Percentiles rank a stretch among this genome's conserved stretches.
Conservation (phyloP, 2,113 vertebrate genomes). For the Eulemur rufifrons region DNA sequence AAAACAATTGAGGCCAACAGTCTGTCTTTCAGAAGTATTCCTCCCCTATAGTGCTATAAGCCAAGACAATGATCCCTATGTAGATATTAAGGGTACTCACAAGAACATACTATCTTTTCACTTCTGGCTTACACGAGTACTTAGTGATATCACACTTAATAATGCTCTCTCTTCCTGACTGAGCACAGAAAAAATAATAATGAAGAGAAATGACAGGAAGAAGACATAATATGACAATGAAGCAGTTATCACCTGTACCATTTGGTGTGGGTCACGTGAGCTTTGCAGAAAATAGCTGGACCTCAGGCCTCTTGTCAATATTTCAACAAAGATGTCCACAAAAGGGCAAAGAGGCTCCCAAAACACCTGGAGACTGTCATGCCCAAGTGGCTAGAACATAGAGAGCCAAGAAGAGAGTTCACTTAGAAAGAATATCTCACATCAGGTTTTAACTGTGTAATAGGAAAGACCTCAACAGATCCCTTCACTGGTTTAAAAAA, state of each 20-base stretch:
- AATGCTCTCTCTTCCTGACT: neutral
- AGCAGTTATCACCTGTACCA: neutral
- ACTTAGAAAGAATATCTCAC: neutral
- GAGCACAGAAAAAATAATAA: neutral
- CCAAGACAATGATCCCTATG: neutral
- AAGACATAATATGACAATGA: neutral
- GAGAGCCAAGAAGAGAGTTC: neutral
- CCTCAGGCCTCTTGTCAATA: neutral
- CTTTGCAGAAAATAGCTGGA: neutral
- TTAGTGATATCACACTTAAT: neutral
- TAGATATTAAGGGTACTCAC: neutral
- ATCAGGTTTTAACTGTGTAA: neutral
- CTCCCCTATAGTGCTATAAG: neutral
- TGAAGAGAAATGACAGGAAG: neutral
- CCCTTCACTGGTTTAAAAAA: neutral
- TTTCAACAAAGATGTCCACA: neutral
- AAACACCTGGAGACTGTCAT: neutral
- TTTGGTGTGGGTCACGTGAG: neutral
- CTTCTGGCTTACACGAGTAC: neutral
- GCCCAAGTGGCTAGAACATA: neutral
- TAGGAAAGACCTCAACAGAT: neutral
- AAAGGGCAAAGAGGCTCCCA: neutral
- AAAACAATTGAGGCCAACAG: neutral
- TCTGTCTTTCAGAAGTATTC: neutral
- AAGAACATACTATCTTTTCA: neutral